These are phyloP conservation scores for Micropoecilia bifurca DNA, from an alignment of 2,797 vertebrate species.

Conservation along the genomic window DNA sequence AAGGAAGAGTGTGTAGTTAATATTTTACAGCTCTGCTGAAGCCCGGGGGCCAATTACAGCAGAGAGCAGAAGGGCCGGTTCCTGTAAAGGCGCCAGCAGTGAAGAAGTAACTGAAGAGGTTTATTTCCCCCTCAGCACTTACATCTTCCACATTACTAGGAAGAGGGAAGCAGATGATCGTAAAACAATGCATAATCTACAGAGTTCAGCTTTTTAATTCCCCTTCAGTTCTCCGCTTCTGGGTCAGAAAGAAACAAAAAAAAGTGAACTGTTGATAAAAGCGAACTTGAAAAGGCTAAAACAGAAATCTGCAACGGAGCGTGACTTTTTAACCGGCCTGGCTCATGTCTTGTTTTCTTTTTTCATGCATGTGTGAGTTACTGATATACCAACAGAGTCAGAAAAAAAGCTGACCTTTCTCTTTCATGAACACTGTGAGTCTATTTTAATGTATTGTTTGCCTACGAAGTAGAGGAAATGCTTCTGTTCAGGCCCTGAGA, in stretches of 20 bases:
- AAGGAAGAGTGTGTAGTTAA: conserved; percentile 23
- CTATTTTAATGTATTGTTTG: not conserved
- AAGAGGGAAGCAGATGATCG: conserved; percentile 60
- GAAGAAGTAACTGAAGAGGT: conserved; percentile 33
- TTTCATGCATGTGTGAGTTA: conserved; percentile 26
- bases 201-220: conserved; percentile 53
- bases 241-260: not conserved
- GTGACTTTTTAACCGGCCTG: conserved; percentile 7
- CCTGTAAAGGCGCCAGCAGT: conserved; percentile 32
- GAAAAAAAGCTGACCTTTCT: not conserved
- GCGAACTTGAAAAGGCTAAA: not conserved
- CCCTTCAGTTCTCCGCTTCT: conserved; percentile 30
- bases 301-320: not conserved
- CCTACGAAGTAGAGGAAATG: not conserved
- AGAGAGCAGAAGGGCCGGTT: conserved; percentile 27
- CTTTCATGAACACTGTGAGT: not conserved
- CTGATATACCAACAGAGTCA: conserved; percentile 26
- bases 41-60: conserved; percentile 7
- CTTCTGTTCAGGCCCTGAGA: not conserved
- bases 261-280: conserved; percentile 9
- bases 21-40: conserved; percentile 39
- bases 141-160: conserved; percentile 45
- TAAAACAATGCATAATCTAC: conserved; percentile 10
- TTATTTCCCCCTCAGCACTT: conserved; percentile 45
- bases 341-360: not conserved